Conservation (phyloP, 2,888 invertebrate genomes). For the Gastrophysa polygoni region DNA sequence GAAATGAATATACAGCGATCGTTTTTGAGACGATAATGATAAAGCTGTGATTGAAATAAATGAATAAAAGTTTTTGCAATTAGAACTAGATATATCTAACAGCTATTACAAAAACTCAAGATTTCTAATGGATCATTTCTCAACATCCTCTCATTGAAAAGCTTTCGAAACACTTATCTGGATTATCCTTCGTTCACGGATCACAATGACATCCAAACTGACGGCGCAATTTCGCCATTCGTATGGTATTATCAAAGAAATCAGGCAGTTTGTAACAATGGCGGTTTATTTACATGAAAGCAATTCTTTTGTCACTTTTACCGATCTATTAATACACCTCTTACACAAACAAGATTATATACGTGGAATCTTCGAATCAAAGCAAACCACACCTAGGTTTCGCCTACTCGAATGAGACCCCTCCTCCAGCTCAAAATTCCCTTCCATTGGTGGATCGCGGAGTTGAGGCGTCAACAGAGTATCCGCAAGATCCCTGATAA, state of each 20-base stretch:
- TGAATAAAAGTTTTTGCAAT: no score
- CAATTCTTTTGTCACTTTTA: constrained; percentile 1
- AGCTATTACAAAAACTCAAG: no score
- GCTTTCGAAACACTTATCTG: not conserved
- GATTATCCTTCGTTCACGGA: not conserved
- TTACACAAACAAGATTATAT: not conserved
- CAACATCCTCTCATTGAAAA: not conserved
- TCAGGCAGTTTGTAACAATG: constrained; percentile 10
- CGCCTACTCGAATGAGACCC: not conserved
- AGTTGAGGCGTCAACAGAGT: not conserved
- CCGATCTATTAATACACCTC: not conserved
- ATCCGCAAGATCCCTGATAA: not conserved
- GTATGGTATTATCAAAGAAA: not conserved
- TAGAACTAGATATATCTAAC: no score
- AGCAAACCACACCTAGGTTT: not conserved
- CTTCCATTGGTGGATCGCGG: not conserved
- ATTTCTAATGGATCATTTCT: not conserved
- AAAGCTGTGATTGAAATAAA: no score
- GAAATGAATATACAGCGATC: no score
- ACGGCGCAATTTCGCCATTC: not conserved
- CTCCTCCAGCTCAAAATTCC: not conserved
- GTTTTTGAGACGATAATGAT: no score
- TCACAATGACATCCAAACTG: not conserved
- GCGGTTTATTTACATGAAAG: constrained; percentile 7
- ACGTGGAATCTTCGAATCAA: not conserved